Conservation (phyloP, 1,140 invertebrate genomes). For the Heliconius nattereri region DNA sequence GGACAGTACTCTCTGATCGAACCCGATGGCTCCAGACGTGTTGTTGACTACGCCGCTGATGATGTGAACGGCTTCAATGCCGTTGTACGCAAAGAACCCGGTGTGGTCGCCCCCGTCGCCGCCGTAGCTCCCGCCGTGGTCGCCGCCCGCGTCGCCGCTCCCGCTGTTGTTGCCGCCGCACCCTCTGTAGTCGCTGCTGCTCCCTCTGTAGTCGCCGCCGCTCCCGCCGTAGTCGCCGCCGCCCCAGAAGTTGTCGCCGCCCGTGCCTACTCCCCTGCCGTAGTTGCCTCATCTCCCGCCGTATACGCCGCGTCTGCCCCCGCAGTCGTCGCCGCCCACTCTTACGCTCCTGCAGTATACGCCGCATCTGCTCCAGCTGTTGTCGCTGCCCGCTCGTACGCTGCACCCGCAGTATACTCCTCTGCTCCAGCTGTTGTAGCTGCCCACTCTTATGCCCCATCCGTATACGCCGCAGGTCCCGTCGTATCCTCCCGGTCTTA, state of each 20-base stretch:
- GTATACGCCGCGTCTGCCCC: conserved; percentile 53
- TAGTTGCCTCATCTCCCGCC: conserved; percentile 22
- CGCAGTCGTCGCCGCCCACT: conserved; percentile 13
- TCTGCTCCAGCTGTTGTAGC: conserved; percentile 28
- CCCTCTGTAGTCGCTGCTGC: conserved; percentile 42
- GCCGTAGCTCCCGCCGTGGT: conserved; percentile 57
- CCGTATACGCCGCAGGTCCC: conserved; percentile 28
- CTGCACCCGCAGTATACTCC: conserved; percentile 48
- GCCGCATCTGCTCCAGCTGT: background rate
- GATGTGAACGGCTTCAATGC: conserved; percentile 62
- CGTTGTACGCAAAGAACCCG: conserved; percentile 57
- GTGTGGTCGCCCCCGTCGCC: conserved; percentile 51
- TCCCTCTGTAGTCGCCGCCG: conserved; percentile 39
- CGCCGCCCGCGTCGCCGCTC: conserved; percentile 51
- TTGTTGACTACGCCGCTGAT: conserved; percentile 78
- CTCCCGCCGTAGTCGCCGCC: background rate
- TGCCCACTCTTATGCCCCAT: background rate
- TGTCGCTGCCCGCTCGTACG: background rate
- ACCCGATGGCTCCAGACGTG: conserved; percentile 75
- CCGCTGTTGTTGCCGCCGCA: conserved; percentile 24
- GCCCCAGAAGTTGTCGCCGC: conserved; percentile 32
- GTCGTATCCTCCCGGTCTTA: conserved; percentile 12
- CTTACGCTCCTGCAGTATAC: conserved; percentile 36
- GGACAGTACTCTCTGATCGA: conserved; percentile 78
- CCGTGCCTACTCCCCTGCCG: background rate